Evolutionary conservation across 2,113 vertebrate species (phyloP).

Genomic region (Chloropsis cyanopogon): DNA sequence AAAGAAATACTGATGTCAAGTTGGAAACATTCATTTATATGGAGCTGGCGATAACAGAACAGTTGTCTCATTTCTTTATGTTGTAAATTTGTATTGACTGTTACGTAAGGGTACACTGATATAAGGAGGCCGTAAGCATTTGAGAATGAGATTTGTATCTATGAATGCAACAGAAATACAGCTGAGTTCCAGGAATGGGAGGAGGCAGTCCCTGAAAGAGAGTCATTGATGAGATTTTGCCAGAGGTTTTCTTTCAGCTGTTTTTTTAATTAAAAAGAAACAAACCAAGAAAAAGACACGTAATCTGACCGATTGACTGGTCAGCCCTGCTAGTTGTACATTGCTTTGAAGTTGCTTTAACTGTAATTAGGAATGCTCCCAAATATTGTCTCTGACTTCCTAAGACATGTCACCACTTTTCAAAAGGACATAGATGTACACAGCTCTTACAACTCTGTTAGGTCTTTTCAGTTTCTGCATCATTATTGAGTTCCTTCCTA

Average conservation of each 20-base stretch:
- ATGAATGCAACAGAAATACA: background rate
- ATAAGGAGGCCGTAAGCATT: background rate
- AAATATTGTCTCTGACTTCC: background rate
- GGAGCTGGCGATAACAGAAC: background rate
- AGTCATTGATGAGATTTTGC: background rate
- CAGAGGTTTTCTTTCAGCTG: background rate
- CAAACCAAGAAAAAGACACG: background rate
- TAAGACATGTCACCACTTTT: background rate
- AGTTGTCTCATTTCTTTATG: conserved; percentile 7
- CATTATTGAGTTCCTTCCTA: background rate
- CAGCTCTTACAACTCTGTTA: background rate
- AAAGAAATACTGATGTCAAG: conserved; percentile 7
- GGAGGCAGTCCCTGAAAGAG: background rate
- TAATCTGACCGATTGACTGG: background rate
- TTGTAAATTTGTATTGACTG: background rate
- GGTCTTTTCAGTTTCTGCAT: background rate
- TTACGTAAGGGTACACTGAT: background rate
- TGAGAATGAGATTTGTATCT: background rate
- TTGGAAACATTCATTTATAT: background rate
- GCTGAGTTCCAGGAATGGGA: background rate
- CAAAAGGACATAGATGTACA: background rate
- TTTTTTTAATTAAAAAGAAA: background rate
- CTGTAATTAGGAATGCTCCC: background rate
- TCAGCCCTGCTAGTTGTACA: background rate
- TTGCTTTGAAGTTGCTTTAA: background rate